These are phyloP conservation scores for Lagothrix lagotricha DNA, from an alignment of 2,797 vertebrate genomes.

Conservation along the genomic window DNA sequence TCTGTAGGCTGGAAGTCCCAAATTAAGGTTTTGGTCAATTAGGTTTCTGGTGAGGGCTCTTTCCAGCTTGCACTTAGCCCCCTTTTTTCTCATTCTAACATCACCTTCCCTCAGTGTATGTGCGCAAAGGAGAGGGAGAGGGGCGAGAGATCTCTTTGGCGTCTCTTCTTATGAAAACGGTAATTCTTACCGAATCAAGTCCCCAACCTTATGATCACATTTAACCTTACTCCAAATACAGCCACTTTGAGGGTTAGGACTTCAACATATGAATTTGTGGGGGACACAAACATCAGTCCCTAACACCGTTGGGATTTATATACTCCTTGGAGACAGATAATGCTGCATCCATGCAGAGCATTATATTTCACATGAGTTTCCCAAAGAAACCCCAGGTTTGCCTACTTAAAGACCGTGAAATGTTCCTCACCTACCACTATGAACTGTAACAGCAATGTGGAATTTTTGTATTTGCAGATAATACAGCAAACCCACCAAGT, in stretches of 20 bases:
- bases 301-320: not conserved
- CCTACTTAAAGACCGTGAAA: not conserved
- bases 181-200: not conserved
- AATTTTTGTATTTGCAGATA: slow-evolving; percentile 85
- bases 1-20: not conserved
- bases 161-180: not conserved
- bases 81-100: not conserved
- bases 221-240: not conserved
- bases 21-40: not conserved
- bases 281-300: not conserved
- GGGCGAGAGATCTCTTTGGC: not conserved
- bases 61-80: not conserved
- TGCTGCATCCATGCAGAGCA: not conserved
- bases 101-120: not conserved
- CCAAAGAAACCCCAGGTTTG: not conserved
- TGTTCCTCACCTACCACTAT: not conserved
- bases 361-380: not conserved
- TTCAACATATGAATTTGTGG: not conserved
- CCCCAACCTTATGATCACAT: not conserved
- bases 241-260: not conserved
- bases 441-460: not conserved
- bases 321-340: not conserved
- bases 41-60: not conserved
- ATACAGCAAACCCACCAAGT: slow-evolving; percentile 83
- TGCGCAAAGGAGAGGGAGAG: not conserved